phyloP scores from a whole-genome alignment of 2,113 vertebrate genomes.

The Cyanoramphus novaezelandiae region DNA sequence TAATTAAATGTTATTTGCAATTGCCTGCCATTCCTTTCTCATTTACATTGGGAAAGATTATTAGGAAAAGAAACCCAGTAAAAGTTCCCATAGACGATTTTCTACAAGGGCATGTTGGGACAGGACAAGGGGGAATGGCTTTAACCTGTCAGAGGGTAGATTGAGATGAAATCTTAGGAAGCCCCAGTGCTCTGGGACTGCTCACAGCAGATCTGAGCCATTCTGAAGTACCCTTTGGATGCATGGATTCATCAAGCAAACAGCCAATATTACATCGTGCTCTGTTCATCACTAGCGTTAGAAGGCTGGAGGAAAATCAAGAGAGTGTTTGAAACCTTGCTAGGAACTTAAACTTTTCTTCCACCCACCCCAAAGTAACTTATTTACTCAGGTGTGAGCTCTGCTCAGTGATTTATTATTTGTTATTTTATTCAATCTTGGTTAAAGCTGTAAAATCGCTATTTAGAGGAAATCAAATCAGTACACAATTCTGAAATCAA shows the following conservation, averaged over 20 bases:
- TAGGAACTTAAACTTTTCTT: not conserved
- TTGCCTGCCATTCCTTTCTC: not conserved
- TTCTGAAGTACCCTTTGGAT: not conserved
- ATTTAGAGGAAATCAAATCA: conserved; percentile 59
- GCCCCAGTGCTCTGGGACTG: not conserved
- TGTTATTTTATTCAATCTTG: conserved; percentile 32
- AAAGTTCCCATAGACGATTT: not conserved
- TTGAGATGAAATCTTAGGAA: not conserved
- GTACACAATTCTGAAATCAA: conserved; percentile 5
- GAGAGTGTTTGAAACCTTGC: not conserved
- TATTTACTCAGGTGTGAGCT: conserved; percentile 4
- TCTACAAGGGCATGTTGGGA: not conserved
- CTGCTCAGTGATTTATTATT: conserved; percentile 21
- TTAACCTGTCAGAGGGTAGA: not conserved
- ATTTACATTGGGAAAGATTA: not conserved
- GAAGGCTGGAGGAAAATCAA: not conserved
- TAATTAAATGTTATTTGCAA: not conserved
- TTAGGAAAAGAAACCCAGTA: not conserved
- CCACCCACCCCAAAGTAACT: not conserved
- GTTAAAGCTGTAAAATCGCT: conserved; percentile 46
- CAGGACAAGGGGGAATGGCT: not conserved
- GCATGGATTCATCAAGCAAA: rapidly evolving
- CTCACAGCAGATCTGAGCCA: too few relatives aligned
- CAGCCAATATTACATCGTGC: rapidly evolving
- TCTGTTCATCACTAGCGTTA: not conserved